Percentiles rank a stretch among this genome's conserved stretches.
Conservation (phyloP, 2,888 invertebrate species). For the Entomobrya multifasciata region DNA sequence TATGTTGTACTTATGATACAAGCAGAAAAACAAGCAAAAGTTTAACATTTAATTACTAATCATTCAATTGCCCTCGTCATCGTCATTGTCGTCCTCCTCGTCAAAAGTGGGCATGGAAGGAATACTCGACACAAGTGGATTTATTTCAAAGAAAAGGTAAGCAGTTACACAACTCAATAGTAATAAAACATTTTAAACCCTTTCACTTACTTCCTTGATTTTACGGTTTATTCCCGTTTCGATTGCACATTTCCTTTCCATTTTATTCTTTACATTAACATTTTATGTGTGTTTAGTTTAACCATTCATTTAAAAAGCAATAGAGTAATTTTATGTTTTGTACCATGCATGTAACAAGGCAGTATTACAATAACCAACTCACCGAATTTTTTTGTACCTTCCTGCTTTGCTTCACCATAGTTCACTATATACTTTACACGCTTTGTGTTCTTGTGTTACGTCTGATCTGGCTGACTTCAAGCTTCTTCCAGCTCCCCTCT, state of each 20-base stretch:
- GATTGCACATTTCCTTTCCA: conserved; percentile 1
- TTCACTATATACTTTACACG: no score
- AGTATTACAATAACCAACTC: no score
- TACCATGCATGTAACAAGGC: no score
- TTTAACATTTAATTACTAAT: neutral
- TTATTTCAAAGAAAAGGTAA: no score
- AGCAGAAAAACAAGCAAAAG: neutral
- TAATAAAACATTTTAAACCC: neutral
- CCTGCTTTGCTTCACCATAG: no score
- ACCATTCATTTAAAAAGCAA: conserved; percentile 61
- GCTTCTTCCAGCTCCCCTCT: neutral
- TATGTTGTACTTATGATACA: no score
- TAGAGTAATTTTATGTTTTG: conserved; percentile 44
- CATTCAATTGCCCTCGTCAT: neutral
- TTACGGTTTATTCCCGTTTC: conserved; percentile 1
- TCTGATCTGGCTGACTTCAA: conserved; percentile 5
- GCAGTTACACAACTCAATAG: neutral
- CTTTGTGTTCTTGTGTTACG: no score
- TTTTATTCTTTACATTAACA: neutral
- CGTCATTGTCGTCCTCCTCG: no score
- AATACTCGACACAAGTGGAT: no score
- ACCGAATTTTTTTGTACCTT: no score
- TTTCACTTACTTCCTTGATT: neutral
- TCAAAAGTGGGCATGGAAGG: no score
- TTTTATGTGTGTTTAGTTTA: conserved; percentile 35